phyloP scores from a whole-genome alignment of 2,797 vertebrate species.

The Oryzias dopingdopingensis region DNA sequence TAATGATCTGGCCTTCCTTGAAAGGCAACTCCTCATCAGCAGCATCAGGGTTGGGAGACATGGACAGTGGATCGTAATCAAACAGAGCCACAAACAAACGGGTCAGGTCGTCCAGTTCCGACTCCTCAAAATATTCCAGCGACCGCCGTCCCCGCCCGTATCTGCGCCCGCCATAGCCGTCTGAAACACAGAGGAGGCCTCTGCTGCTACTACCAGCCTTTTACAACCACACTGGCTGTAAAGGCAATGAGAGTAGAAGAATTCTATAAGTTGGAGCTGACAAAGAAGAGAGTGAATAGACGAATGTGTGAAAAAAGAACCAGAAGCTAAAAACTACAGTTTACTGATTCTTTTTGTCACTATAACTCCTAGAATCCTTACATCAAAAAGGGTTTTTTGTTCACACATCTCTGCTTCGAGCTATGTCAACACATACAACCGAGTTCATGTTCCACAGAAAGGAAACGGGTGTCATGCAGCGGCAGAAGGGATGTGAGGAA shows the following conservation, averaged over 20 bases:
- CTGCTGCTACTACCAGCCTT: constrained; percentile 72
- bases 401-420: constrained; percentile 68
- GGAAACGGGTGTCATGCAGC: constrained; percentile 51
- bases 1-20: constrained; percentile 97
- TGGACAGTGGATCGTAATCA: constrained; percentile 94
- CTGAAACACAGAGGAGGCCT: constrained; percentile 80
- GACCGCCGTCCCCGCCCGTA: constrained; percentile 79
- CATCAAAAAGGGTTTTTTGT: constrained; percentile 46
- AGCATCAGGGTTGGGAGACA: constrained; percentile 97
- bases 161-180: constrained; percentile 83
- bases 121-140: constrained; percentile 89
- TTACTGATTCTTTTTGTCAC: constrained; percentile 1
- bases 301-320: constrained; percentile 70
- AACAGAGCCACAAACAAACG: constrained; percentile 97
- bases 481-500: constrained; percentile 44
- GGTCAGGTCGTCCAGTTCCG: constrained; percentile 84
- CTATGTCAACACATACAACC: constrained; percentile 46
- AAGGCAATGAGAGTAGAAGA: constrained; percentile 66
- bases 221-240: constrained; percentile 64
- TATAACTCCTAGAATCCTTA: too few species aligned
- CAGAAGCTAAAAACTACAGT: constrained; percentile 23
- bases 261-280: constrained; percentile 68
- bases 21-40: constrained; percentile 96
- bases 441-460: constrained; percentile 48
- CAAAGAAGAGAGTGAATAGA: constrained; percentile 57